These are phyloP conservation scores for Erinaceus europaeus DNA, from an alignment of 2,113 vertebrate genomes.

Conservation along the genomic window DNA sequence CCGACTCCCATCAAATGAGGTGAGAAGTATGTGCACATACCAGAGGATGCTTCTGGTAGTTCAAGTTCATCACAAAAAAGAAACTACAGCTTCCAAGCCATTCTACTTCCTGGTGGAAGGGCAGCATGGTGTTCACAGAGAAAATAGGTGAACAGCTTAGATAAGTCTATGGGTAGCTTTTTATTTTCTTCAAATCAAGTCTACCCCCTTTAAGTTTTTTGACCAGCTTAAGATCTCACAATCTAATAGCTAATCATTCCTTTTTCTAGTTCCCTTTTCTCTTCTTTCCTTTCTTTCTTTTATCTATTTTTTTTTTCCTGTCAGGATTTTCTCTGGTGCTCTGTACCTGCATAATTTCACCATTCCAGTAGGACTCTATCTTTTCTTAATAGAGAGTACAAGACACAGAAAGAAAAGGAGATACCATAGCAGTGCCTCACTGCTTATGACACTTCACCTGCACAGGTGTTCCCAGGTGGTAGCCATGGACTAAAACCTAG, in stretches of 20 bases:
- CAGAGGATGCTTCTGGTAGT: background rate
- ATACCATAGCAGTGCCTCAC: no score
- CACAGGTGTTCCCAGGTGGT: no score
- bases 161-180: background rate
- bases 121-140: background rate
- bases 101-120: background rate
- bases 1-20: background rate
- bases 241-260: background rate
- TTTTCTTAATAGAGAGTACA: no score
- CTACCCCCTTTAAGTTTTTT: background rate
- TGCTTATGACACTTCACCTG: no score
- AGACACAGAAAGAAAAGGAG: no score
- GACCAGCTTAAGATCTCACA: background rate
- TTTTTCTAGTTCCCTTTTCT: background rate
- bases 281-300: no score
- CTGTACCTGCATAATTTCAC: no score
- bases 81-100: background rate
- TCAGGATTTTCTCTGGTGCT: background rate
- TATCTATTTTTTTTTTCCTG: background rate
- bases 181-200: background rate
- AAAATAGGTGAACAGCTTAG: background rate
- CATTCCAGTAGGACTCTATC: no score
- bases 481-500: no score
- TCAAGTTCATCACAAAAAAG: background rate
- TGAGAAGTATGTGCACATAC: background rate